Evolutionary conservation across 2,797 vertebrate species (phyloP).

Genomic region (Spondyliosoma cantharus): DNA sequence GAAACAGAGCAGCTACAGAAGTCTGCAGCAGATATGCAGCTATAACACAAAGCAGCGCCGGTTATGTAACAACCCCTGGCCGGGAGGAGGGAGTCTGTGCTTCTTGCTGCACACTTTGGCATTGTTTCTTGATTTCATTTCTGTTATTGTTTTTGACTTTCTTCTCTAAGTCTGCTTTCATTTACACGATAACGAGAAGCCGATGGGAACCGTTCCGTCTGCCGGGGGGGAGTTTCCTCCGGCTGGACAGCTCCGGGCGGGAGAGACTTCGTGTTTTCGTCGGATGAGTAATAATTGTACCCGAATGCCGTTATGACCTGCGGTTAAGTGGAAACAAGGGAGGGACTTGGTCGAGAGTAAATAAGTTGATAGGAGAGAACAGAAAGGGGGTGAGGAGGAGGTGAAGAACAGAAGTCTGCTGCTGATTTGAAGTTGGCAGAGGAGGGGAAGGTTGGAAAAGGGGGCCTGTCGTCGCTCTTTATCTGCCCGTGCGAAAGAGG

Average conservation of each 20-base stretch:
- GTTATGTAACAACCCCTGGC: conserved; percentile 49
- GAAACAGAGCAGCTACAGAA: conserved; percentile 74
- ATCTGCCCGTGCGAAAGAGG: conserved; percentile 58
- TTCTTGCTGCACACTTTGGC: conserved; percentile 27
- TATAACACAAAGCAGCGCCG: conserved; percentile 61
- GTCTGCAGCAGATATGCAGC: conserved; percentile 65
- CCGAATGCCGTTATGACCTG: conserved; percentile 31
- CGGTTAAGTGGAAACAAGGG: conserved; percentile 34
- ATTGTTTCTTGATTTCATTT: conserved; percentile 25
- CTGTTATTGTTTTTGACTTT: conserved; percentile 22
- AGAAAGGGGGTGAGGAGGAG: not conserved
- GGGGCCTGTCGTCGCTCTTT: conserved; percentile 51
- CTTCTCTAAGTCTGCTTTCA: conserved; percentile 42
- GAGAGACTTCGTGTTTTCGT: conserved; percentile 30
- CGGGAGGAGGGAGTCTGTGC: conserved; percentile 30
- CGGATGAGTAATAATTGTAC: conserved; percentile 17
- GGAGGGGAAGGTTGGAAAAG: conserved; percentile 39
- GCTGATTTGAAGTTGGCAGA: conserved; percentile 52
- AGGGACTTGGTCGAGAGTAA: conserved; percentile 32
- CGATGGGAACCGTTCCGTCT: conserved; percentile 43
- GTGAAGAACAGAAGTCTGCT: conserved; percentile 39
- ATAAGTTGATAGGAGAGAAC: conserved; percentile 32
- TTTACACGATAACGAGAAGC: conserved; percentile 38
- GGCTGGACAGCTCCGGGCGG: not conserved
- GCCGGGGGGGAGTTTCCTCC: conserved; percentile 50